Conservation (phyloP, 2,888 invertebrate species). For the Herminia tarsipennalis region DNA sequence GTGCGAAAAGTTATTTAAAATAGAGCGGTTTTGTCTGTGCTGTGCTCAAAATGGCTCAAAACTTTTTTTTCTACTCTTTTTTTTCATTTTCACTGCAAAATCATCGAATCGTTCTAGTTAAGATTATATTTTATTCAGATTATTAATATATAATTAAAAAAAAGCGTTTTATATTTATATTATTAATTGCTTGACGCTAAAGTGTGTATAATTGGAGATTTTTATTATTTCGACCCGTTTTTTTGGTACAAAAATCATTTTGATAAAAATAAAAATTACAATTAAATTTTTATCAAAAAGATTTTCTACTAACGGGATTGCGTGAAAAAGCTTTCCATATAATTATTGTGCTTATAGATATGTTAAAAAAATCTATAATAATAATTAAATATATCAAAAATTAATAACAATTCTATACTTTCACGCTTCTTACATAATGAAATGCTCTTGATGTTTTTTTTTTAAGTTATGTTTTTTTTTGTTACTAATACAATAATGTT, state of each 20-base stretch:
- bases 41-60: slow-evolving; percentile 53
- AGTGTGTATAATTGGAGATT: slow-evolving; percentile 44
- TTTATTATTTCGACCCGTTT: too few relatives aligned
- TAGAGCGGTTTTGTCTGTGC: slow-evolving; percentile 30
- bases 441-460: slow-evolving; percentile 71
- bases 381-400: slow-evolving; percentile 38
- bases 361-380: slow-evolving; percentile 57
- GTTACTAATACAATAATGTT: slow-evolving; percentile 82
- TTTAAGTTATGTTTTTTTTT: slow-evolving; percentile 49
- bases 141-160: slow-evolving; percentile 43
- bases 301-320: slow-evolving; percentile 28
- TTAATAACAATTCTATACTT: slow-evolving; percentile 55
- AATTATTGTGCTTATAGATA: slow-evolving; percentile 64
- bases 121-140: slow-evolving; percentile 41
- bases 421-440: slow-evolving; percentile 63
- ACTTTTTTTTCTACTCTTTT: slow-evolving; percentile 17
- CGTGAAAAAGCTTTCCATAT: slow-evolving; percentile 29
- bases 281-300: slow-evolving; percentile 21
- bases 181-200: slow-evolving; percentile 46
- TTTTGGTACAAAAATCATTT: slow-evolving; percentile 8
- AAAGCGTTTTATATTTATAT: slow-evolving; percentile 31
- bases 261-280: too few relatives aligned
- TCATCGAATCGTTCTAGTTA: slow-evolving; percentile 42
- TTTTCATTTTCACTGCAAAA: slow-evolving; percentile 25
- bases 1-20: slow-evolving; percentile 17